Percentiles rank a stretch among this genome's conserved stretches.
phyloP scores from a whole-genome alignment of 2,888 invertebrate genomes.

The Germaria angustata region DNA sequence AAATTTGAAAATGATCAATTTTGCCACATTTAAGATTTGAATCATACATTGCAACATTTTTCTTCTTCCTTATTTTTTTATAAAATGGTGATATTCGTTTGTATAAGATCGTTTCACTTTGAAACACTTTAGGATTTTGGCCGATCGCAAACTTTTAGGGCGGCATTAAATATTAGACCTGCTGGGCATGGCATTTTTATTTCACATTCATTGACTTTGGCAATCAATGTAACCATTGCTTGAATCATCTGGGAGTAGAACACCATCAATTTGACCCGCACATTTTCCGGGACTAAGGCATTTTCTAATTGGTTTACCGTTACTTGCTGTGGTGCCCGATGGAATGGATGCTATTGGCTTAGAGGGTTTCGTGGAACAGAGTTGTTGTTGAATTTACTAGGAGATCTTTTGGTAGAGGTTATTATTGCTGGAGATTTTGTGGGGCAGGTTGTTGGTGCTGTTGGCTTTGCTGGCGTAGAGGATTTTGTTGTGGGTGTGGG shows the following conservation, averaged over 20 bases:
- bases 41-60: too few species aligned
- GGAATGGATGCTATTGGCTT: too few species aligned
- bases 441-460: too few species aligned
- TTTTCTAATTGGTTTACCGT: background rate
- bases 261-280: conserved; percentile 49
- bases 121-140: conserved; percentile 24
- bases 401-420: too few species aligned
- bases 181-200: conserved; percentile 53
- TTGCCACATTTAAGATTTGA: too few species aligned
- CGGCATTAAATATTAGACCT: conserved; percentile 45
- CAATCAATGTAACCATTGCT: conserved; percentile 60
- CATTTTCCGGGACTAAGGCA: conserved; percentile 57
- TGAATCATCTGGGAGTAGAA: conserved; percentile 32
- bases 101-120: too few species aligned
- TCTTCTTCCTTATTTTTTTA: too few species aligned
- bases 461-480: background rate
- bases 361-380: background rate
- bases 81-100: too few species aligned
- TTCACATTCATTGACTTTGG: conserved; percentile 58
- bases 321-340: too few species aligned
- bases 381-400: too few species aligned
- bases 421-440: too few species aligned
- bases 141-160: conserved; percentile 68
- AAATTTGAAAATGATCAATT: too few species aligned
- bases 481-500: background rate